These are phyloP conservation scores for Channa argus DNA, from an alignment of 2,113 vertebrate species.

Conservation along the genomic window DNA sequence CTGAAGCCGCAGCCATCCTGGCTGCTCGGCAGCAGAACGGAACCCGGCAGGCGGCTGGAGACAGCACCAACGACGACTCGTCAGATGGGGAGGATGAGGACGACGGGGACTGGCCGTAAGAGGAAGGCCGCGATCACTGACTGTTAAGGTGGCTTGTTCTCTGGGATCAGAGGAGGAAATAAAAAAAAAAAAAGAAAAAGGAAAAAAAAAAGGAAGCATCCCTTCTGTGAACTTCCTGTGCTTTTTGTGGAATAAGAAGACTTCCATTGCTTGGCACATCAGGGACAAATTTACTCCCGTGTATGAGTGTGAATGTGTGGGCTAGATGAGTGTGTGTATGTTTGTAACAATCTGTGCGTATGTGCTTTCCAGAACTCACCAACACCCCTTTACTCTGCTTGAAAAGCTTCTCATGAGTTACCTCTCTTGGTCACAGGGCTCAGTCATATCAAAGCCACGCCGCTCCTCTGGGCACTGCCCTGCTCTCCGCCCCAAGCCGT, in stretches of 20 bases:
- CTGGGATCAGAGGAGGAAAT: not conserved
- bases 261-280: conserved; percentile 53
- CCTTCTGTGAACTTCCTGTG: conserved; percentile 31
- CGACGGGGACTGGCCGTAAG: conserved; percentile 83
- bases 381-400: conserved; percentile 67
- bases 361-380: conserved; percentile 26
- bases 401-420: conserved; percentile 64
- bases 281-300: conserved; percentile 62
- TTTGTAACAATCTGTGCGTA: not conserved
- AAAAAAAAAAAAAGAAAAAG: not conserved
- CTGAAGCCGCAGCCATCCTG: conserved; percentile 72
- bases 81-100: conserved; percentile 86
- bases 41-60: conserved; percentile 65
- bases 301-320: conserved; percentile 29
- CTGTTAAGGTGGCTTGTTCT: conserved; percentile 5
- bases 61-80: conserved; percentile 83
- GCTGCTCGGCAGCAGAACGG: conserved; percentile 80
- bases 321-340: conserved; percentile 25
- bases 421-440: conserved; percentile 77
- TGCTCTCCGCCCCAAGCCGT: conserved; percentile 19
- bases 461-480: conserved; percentile 32
- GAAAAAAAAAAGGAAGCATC: not conserved
- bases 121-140: not conserved
- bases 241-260: conserved; percentile 39
- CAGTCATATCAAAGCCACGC: conserved; percentile 76